Conservation (phyloP, 1,140 invertebrate species). For the Mylabris phalerata region DNA sequence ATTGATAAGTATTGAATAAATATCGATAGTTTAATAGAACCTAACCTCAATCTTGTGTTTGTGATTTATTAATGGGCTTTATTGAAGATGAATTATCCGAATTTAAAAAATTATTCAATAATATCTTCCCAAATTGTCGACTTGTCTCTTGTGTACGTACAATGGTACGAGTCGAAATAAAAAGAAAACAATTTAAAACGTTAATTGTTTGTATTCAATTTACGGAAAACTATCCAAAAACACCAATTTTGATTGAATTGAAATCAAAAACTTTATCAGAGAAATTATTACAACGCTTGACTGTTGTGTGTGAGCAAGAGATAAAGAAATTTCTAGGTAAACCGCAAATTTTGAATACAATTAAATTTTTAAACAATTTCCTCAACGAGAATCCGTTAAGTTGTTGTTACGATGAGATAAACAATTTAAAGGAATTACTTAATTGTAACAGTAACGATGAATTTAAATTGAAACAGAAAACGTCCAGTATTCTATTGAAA, state of each 20-base stretch:
- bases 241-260: constrained; percentile 58
- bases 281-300: constrained; percentile 56
- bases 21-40: too few relatives aligned
- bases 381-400: constrained; percentile 65
- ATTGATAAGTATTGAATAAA: too few relatives aligned
- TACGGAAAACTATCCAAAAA: constrained; percentile 53
- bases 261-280: constrained; percentile 64
- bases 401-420: constrained; percentile 68
- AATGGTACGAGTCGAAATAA: constrained; percentile 62
- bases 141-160: constrained; percentile 60
- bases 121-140: constrained; percentile 52
- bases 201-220: constrained; percentile 62
- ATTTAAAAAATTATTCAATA: constrained; percentile 56
- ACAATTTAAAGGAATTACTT: constrained; percentile 51
- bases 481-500: constrained; percentile 54
- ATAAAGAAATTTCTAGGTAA: constrained; percentile 55
- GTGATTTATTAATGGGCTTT: constrained; percentile 49
- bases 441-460: constrained; percentile 43
- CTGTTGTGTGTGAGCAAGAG: constrained; percentile 59
- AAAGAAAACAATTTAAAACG: constrained; percentile 54
- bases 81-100: constrained; percentile 58
- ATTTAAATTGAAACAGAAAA: constrained; percentile 63
- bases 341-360: constrained; percentile 48
- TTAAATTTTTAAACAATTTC: constrained; percentile 61
- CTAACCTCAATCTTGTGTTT: background rate